phyloP scores from a whole-genome alignment of 2,113 vertebrate species.

The Galemys pyrenaicus region DNA sequence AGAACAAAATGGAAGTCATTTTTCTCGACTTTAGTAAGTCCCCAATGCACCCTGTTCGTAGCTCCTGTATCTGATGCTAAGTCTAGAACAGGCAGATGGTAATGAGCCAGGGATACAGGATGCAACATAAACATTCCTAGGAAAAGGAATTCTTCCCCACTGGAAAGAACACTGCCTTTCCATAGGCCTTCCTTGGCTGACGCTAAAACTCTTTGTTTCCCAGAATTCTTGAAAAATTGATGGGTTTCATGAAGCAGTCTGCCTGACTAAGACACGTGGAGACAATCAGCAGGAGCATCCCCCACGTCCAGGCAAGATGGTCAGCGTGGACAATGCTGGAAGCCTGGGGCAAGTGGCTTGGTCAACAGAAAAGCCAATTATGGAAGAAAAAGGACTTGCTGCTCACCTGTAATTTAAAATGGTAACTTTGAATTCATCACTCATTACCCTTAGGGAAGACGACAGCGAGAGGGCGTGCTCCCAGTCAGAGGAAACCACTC shows the following conservation, averaged over 20 bases:
- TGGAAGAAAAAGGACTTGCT: background rate
- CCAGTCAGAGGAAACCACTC: background rate
- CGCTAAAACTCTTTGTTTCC: background rate
- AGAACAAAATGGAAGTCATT: background rate
- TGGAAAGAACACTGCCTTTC: background rate
- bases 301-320: background rate
- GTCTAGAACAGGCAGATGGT: background rate
- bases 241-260: background rate
- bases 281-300: background rate
- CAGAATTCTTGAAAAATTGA: background rate
- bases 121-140: background rate
- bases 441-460: background rate
- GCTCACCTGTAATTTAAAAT: background rate
- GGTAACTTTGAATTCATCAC: background rate
- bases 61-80: background rate
- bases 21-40: background rate
- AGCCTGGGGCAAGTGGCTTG: background rate
- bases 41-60: background rate
- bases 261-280: background rate
- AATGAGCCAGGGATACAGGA: background rate
- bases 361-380: background rate
- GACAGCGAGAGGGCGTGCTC: background rate
- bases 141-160: background rate
- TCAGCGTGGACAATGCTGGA: background rate
- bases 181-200: background rate